Conservation (phyloP, 2,888 invertebrate genomes). For the Hydraecia micacea region DNA sequence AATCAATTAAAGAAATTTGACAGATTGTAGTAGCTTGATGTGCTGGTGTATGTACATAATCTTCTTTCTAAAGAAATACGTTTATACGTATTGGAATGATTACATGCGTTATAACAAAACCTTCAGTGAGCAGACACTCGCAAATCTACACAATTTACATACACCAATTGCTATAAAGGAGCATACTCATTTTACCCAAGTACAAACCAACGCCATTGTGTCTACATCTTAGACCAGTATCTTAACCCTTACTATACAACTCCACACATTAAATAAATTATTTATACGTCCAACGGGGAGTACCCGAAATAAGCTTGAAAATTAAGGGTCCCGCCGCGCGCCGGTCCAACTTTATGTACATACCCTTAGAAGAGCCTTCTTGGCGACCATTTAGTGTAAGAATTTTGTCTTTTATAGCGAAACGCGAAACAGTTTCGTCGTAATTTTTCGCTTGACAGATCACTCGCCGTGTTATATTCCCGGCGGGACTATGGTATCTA, state of each 20-base stretch:
- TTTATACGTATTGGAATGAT: background rate
- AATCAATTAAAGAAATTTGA: too few species aligned
- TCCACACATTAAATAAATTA: slow-evolving; percentile 67
- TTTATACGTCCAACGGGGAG: slow-evolving; percentile 59
- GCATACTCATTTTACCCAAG: slow-evolving; percentile 7
- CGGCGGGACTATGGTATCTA: slow-evolving; percentile 29
- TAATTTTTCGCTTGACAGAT: slow-evolving; percentile 74
- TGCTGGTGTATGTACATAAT: too few species aligned
- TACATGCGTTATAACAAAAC: background rate
- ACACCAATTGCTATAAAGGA: background rate
- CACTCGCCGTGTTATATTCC: slow-evolving; percentile 56
- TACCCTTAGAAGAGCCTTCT: slow-evolving; percentile 56
- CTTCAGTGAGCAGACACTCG: background rate
- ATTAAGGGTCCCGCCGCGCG: slow-evolving; percentile 58
- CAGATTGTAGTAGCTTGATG: too few species aligned
- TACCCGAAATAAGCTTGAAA: slow-evolving; percentile 68
- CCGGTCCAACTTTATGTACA: slow-evolving; percentile 58
- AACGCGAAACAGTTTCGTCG: slow-evolving; percentile 64
- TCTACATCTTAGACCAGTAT: slow-evolving; percentile 19
- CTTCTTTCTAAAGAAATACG: background rate
- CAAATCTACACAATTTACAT: background rate
- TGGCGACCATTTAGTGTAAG: slow-evolving; percentile 61
- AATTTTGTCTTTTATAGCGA: slow-evolving; percentile 70
- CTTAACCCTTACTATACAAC: slow-evolving; percentile 41
- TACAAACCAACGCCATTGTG: slow-evolving; percentile 9